Percentiles rank a stretch among this genome's conserved stretches.
Conservation (phyloP, 2,113 vertebrate genomes). For the Eurypyga helias region DNA sequence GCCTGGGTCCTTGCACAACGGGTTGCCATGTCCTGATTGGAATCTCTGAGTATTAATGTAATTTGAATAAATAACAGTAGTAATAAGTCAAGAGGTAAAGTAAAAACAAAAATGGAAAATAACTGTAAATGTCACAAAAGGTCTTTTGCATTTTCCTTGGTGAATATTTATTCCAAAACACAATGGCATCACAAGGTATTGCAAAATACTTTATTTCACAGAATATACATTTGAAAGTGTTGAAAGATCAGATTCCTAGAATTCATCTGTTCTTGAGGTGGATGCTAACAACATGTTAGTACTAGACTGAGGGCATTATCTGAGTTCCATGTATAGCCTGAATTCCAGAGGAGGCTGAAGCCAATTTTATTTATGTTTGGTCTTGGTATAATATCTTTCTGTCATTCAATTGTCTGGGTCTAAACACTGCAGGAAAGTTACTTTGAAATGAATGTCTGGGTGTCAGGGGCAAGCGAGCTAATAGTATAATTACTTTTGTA, state of each 20-base stretch:
- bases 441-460: slow-evolving; percentile 43
- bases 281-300: slow-evolving; percentile 15
- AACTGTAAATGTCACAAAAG: neutral
- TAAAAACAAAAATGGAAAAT: neutral
- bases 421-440: slow-evolving; percentile 17
- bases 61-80: neutral
- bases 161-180: neutral
- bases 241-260: slow-evolving; percentile 71
- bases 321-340: slow-evolving; percentile 52
- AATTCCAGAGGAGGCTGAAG: slow-evolving; percentile 50
- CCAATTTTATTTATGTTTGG: slow-evolving; percentile 38
- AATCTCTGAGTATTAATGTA: neutral
- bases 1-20: neutral
- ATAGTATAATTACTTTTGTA: slow-evolving; percentile 45
- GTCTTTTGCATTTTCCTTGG: neutral
- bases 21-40: neutral
- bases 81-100: neutral
- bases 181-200: neutral
- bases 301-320: slow-evolving; percentile 59
- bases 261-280: slow-evolving; percentile 48
- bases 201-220: neutral
- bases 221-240: slow-evolving; percentile 21
- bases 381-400: slow-evolving; percentile 38
- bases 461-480: neutral
- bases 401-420: neutral